phyloP scores from a whole-genome alignment of 2,888 invertebrate species.

The Drosophila meridionalis region DNA sequence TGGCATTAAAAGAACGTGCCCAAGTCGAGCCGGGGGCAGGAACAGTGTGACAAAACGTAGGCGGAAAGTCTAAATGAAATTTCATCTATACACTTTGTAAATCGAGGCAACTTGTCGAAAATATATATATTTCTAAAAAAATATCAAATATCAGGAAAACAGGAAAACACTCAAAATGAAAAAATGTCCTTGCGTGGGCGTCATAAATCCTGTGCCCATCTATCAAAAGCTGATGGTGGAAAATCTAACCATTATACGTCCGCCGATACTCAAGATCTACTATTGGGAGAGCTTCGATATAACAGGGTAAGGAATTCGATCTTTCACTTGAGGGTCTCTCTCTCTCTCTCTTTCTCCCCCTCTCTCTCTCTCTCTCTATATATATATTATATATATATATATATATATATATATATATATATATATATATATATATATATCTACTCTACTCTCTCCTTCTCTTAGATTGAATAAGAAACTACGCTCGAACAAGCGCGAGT shows the following conservation, averaged over 20 bases:
- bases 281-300: constrained; percentile 81
- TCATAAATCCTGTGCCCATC: constrained; percentile 27
- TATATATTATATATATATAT: too few species aligned
- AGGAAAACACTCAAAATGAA: not conserved
- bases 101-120: constrained; percentile 12
- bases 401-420: too few species aligned
- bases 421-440: too few species aligned
- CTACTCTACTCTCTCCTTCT: rapidly evolving
- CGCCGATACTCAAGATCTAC: constrained; percentile 76
- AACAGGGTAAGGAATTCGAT: constrained; percentile 52
- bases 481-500: constrained; percentile 42
- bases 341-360: too few species aligned
- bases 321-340: not conserved
- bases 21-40: constrained; percentile 3
- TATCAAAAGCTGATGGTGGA: constrained; percentile 74
- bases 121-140: not conserved
- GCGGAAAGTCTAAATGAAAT: not conserved
- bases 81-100: not conserved
- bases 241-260: constrained; percentile 71
- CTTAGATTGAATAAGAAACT: constrained; percentile 72
- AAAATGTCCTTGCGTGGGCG: constrained; percentile 41
- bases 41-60: constrained; percentile 15
- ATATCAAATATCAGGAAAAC: not conserved
- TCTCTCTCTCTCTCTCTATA: too few species aligned
- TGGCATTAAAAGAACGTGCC: constrained; percentile 30